Base-by-base conservation (phyloP, 2,113 vertebrate species). In the Protobothrops mucrosquamatus region DNA sequence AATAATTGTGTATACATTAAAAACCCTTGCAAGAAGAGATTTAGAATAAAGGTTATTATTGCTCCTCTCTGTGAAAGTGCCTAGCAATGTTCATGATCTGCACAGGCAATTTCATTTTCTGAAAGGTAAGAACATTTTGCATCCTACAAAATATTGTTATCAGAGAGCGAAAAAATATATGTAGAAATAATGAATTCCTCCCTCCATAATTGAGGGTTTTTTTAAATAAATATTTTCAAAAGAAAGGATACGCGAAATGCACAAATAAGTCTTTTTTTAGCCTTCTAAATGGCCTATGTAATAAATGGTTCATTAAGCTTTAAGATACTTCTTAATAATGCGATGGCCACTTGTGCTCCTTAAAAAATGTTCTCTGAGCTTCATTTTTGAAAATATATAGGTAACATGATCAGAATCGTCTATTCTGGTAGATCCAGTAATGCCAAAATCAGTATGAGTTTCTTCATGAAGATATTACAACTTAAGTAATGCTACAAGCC, bases 401-500 rank as follows among this genome's bases (percentile, higher is more conserved):
- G 93, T 96, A 96, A 95, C 23, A 55, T 52, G 43, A 43, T 81
- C 64, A 81, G 43, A 46, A 89, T 48, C 18, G 8, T n/a, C 87
- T 29, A 92, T 93, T 96, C 93, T 11, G 94, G 51, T 96, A 94
- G 34, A 94, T 61, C 91, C 90, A 93, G 22, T 97, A 95, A 96
- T 94, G 55, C 93, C 26, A 10, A 96, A 96, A 96, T 97, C 96
- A 97, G 96, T 54, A 92, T 56, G 96, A 97, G 90, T 81, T 93
- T 15, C 85, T 97, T 96, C 96, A 95, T 96, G 94, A 95, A 0
- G 5, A 69, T 81, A 89, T 95, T 96, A 90, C 1, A 88, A 92
- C 95, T 95, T 97, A 97, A 97, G 92, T 88, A 94, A 85, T 93
- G 95, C 95, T 97, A 87, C 93, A 91, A 95, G 96, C 96, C 95